A percentile compares a stretch with the other conserved stretches of the same genome.
phyloP scores from a whole-genome alignment of 2,113 vertebrate genomes.

The Castor canadensis region DNA sequence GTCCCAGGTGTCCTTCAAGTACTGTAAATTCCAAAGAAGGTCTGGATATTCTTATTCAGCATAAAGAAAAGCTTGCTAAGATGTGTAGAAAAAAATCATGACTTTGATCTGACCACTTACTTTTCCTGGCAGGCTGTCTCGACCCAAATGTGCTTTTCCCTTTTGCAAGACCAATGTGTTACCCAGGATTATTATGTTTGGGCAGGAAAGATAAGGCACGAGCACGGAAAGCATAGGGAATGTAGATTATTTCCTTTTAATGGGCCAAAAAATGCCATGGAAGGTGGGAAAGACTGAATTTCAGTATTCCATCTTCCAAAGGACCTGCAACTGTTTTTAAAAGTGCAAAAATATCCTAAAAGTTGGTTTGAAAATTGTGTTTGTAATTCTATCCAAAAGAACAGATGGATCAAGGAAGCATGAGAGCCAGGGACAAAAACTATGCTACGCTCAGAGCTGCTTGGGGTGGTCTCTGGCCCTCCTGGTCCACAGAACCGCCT shows the following conservation, averaged over 20 bases:
- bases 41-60: neutral
- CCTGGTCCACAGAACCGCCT: neutral
- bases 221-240: neutral
- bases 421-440: neutral
- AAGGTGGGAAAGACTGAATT: neutral
- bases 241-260: neutral
- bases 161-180: neutral
- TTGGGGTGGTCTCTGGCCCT: neutral
- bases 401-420: neutral
- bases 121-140: neutral
- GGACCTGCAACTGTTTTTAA: neutral
- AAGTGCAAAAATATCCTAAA: neutral
- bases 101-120: neutral
- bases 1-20: neutral
- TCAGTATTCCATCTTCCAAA: neutral
- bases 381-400: neutral
- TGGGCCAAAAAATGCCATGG: neutral
- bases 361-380: neutral
- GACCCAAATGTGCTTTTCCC: neutral
- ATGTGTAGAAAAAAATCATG: neutral
- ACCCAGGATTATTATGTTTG: neutral
- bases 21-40: neutral
- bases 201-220: neutral
- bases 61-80: neutral
- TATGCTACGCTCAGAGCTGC: fast-evolving